phyloP scores from a whole-genome alignment of 2,888 invertebrate species.

The Hetaerina titia region DNA sequence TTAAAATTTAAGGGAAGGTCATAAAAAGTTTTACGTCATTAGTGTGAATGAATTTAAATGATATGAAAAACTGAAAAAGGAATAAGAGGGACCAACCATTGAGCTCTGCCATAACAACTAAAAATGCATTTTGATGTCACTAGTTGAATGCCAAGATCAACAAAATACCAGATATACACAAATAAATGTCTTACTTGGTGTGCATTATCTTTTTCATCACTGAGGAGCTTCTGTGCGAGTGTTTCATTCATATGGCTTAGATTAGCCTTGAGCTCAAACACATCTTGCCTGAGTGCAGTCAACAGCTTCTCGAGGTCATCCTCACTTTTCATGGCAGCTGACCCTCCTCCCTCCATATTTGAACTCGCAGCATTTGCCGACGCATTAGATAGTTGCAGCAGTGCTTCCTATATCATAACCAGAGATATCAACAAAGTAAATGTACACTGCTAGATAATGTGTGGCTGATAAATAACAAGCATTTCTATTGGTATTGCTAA shows the following conservation, averaged over 20 bases:
- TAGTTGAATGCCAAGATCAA: too few species aligned
- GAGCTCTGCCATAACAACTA: too few species aligned
- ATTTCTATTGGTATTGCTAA: too few species aligned
- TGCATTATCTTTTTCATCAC: not conserved
- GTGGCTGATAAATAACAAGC: not conserved
- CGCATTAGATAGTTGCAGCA: conserved; percentile 41
- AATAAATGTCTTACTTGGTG: not conserved
- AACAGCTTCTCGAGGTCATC: conserved; percentile 45
- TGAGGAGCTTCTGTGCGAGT: not conserved
- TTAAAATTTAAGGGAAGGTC: too few species aligned
- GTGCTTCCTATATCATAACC: conserved; percentile 1
- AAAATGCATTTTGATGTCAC: too few species aligned
- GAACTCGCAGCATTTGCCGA: conserved; percentile 26
- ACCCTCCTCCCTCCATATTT: not conserved
- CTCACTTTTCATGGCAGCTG: conserved; percentile 19
- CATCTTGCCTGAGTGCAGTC: conserved; percentile 10
- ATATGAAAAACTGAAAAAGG: not conserved
- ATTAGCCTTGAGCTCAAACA: conserved; percentile 30
- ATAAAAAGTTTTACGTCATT: too few species aligned
- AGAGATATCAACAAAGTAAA: not conserved
- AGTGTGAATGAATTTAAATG: too few species aligned
- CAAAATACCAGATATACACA: too few species aligned
- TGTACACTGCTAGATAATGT: not conserved
- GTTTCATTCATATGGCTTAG: conserved; percentile 51
- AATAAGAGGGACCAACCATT: not conserved